These are phyloP conservation scores for Glomeris maerens DNA, from an alignment of 1,140 invertebrate genomes.

Conservation along the genomic window DNA sequence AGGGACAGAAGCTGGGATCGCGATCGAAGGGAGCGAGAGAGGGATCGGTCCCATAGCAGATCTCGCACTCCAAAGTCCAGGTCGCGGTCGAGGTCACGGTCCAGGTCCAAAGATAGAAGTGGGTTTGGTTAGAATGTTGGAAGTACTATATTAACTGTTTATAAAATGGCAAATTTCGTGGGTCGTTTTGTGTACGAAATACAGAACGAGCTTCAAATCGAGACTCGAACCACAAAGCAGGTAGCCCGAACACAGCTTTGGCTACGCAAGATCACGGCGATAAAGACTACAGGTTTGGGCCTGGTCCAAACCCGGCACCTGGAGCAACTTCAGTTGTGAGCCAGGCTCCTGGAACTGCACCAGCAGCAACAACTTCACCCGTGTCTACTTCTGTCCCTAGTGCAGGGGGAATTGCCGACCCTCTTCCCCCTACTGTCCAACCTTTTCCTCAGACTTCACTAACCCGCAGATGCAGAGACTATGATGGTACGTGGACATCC, in stretches of 20 bases:
- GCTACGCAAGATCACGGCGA: constrained; percentile 15
- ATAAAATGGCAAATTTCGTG: too few relatives aligned
- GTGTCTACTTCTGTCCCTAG: too few relatives aligned
- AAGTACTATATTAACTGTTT: too few relatives aligned
- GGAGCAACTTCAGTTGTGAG: constrained; percentile 26
- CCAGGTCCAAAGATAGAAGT: constrained; percentile 10
- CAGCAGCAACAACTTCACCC: constrained; percentile 18
- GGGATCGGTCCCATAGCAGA: constrained; percentile 11
- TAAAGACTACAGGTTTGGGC: constrained; percentile 14
- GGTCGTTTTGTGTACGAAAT: background rate
- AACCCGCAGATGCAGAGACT: constrained; percentile 33
- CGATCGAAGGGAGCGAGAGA: constrained; percentile 1
- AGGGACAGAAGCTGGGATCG: constrained; percentile 6
- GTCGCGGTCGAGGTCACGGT: constrained; percentile 20
- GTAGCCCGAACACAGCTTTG: background rate
- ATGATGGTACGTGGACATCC: constrained; percentile 31
- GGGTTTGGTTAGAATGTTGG: constrained; percentile 5
- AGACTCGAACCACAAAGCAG: constrained; percentile 5
- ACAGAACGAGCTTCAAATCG: too few relatives aligned
- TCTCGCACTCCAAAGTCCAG: constrained; percentile 18
- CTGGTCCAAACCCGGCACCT: constrained; percentile 12
- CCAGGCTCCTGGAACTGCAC: constrained; percentile 18
- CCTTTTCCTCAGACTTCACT: constrained; percentile 11
- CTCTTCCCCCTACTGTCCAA: constrained; percentile 3
- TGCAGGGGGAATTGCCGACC: constrained; percentile 2